Evolutionary conservation across 2,113 vertebrate genomes (phyloP).

Genomic region (Notechis scutatus): DNA sequence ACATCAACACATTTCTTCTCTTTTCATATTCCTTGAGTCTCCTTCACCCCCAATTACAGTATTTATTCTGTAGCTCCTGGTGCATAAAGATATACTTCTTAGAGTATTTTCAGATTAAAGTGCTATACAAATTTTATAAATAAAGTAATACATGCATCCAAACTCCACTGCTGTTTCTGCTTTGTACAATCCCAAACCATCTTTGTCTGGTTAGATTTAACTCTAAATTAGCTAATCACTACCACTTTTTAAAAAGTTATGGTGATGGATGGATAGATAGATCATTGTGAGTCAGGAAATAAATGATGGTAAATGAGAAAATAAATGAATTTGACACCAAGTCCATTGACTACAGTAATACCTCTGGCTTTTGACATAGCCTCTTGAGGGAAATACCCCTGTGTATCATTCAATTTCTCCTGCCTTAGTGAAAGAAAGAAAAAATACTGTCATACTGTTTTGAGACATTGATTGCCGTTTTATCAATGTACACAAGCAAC

Average conservation of each 20-base stretch:
- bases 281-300: neutral
- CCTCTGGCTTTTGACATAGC: constrained; percentile 15
- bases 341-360: constrained; percentile 14
- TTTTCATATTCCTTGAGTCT: constrained; percentile 44
- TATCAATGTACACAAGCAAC: neutral
- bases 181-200: constrained; percentile 33
- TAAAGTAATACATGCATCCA: neutral
- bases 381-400: constrained; percentile 31
- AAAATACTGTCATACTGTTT: constrained; percentile 5
- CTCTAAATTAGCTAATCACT: constrained; percentile 18
- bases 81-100: constrained; percentile 20
- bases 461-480: constrained; percentile 13
- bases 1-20: constrained; percentile 37
- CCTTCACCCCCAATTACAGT: neutral
- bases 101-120: neutral
- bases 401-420: constrained; percentile 26
- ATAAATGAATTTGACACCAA: constrained; percentile 29
- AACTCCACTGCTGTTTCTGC: neutral
- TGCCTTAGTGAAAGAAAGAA: constrained; percentile 9
- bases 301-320: neutral
- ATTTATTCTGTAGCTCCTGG: neutral
- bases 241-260: too few species aligned
- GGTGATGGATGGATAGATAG: too few species aligned
- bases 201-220: constrained; percentile 16
- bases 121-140: constrained; percentile 14